phyloP scores from a whole-genome alignment of 2,888 invertebrate genomes.

The Notodonta ziczac region DNA sequence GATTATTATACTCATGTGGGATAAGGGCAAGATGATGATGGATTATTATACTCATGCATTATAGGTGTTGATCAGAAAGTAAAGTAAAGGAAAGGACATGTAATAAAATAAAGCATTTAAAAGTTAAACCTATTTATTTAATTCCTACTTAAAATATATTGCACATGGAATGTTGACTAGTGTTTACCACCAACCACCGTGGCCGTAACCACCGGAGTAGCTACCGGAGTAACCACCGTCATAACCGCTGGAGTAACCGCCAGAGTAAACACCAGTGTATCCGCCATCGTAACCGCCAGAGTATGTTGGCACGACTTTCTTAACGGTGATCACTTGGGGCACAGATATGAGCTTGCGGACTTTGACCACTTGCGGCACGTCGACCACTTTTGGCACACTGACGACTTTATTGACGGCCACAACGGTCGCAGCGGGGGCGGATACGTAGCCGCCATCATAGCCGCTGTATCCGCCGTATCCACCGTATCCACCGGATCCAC shows the following conservation, averaged over 20 bases:
- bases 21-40: no score
- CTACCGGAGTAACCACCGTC: constrained; percentile 14
- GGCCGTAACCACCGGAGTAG: constrained; percentile 17
- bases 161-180: constrained; percentile 17
- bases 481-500: constrained; percentile 10
- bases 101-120: no score
- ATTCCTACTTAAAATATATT: background rate
- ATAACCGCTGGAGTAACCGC: constrained; percentile 21
- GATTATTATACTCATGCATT: no score
- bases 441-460: constrained; percentile 19
- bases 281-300: constrained; percentile 21
- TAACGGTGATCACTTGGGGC: constrained; percentile 59
- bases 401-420: constrained; percentile 51
- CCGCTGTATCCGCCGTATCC: constrained; percentile 8
- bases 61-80: no score
- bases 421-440: constrained; percentile 44
- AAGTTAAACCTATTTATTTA: constrained; percentile 7
- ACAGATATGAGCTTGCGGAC: constrained; percentile 59
- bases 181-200: constrained; percentile 38
- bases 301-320: constrained; percentile 48
- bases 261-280: constrained; percentile 18
- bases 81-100: no score
- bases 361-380: constrained; percentile 50
- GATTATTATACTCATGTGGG: no score
- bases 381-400: constrained; percentile 51